A percentile compares a stretch with the other conserved stretches of the same genome.
These are phyloP conservation scores for Mycalesis mineus DNA, from an alignment of 2,888 invertebrate species.

Conservation along the genomic window DNA sequence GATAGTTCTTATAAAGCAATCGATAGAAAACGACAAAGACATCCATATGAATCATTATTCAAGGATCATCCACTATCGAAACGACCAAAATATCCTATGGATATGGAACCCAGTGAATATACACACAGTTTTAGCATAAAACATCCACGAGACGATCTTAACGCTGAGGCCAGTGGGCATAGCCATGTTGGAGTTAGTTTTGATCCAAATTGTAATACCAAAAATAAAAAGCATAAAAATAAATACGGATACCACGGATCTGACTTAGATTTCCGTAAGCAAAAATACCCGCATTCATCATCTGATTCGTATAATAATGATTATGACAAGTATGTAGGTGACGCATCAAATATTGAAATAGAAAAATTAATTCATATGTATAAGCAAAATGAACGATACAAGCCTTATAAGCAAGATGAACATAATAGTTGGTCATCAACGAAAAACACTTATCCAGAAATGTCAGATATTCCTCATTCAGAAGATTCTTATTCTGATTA, in stretches of 20 bases:
- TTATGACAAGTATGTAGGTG: constrained; percentile 53
- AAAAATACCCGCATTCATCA: constrained; percentile 47
- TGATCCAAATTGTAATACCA: constrained; percentile 64
- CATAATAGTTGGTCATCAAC: constrained; percentile 38
- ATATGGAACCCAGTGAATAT: constrained; percentile 62
- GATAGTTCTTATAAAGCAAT: constrained; percentile 41
- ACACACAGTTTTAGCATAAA: constrained; percentile 63
- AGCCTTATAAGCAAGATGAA: constrained; percentile 52
- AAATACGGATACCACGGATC: constrained; percentile 47
- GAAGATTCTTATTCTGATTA: constrained; percentile 57
- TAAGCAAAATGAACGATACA: constrained; percentile 41
- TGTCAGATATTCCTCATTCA: constrained; percentile 48
- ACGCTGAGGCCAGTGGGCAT: constrained; percentile 46
- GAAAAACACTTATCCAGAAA: constrained; percentile 41
- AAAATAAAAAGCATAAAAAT: constrained; percentile 52
- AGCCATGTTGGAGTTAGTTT: constrained; percentile 58
- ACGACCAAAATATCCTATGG: constrained; percentile 50
- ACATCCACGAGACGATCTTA: constrained; percentile 54
- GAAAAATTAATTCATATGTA: constrained; percentile 52
- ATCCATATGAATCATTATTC: constrained; percentile 46
- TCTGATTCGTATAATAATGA: constrained; percentile 48
- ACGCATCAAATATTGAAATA: constrained; percentile 50
- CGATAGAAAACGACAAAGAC: constrained; percentile 48
- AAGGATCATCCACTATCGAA: constrained; percentile 52
- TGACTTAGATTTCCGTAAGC: constrained; percentile 50